Evolutionary conservation across 2,888 invertebrate species (phyloP), one percentile per base, ranked within the genome.

Genomic region (Julus scandinavius): DNA sequence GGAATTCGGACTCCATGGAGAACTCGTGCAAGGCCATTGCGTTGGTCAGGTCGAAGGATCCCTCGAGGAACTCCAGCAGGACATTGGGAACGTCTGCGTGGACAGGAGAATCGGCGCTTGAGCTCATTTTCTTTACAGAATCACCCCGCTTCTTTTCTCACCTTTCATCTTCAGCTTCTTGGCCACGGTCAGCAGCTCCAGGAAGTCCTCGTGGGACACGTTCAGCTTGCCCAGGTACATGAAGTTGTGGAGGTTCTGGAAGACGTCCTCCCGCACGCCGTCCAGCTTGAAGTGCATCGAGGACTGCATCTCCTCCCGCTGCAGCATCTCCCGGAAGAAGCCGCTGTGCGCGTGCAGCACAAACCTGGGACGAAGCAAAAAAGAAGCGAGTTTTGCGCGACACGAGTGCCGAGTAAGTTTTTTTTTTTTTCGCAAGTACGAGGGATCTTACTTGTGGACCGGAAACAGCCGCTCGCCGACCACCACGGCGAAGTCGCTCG

Each of bases 201-300:
- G 15, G 38, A 87, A 54, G 40, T 63, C 72, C 11, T 87, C 72
- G 38, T 63, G 87, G 17, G 13, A 20, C 15, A 63, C 50, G 11
- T 87, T 54, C 15, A 87, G n/a, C 63, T 63, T 38, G 17, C 63
- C 87, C 13, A 29, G 15, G 38, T 87, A 87, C 87, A 87, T 87
- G 29, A 58, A 87, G 17, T 87, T 49, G 87, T 87, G 63, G 4
- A 87, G 17, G 20, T 38, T 54, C n/a, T 86, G n/a, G 38, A 87
- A 87, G 38, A 29, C 29, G 29, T 85, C 29, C 2, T 20, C 41
- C 38, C 29, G 17, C 20, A 86, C n/a, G 41, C 29, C n/a, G 86
- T 41, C n/a, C n/a, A 40, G 11, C 41, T 40, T 29, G 17, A 72
- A n/a, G n/a, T 72, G 72, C n/a, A 72, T 29, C 13, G 29, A 72